Base-by-base conservation (phyloP, 2,888 invertebrate genomes). In the Parthenolecanium corni region DNA sequence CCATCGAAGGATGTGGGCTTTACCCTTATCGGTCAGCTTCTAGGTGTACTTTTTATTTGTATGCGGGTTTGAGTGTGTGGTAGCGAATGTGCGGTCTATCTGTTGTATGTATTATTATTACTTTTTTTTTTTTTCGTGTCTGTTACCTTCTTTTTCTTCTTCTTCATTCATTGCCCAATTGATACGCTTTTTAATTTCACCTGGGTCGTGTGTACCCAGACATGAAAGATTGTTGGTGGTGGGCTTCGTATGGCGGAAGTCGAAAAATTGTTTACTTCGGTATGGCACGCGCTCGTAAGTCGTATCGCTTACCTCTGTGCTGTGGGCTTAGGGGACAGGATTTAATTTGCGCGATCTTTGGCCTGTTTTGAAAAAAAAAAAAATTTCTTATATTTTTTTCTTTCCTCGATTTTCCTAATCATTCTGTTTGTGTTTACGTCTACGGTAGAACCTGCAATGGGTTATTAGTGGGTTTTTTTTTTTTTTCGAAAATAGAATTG, bases 111-210 rank as follows among this genome's bases (percentile, higher is more conserved):
- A 20, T 38, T 12, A 18, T 6, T 25, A 25, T 25, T 24, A 16
- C 12, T 42, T 36, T 52, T 6, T 42, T 36, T 25, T 36, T 25
- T n/a, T 25, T 40, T 38, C 38, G 9, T 52, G 16, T 36, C 4
- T 3, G 6, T 36, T 9, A 9, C 3, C 21, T 9, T 56, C 42
- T 42, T 21, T 16, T 16, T 44, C 20, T 36, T 36, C 49, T 52
- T 36, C n/a, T 31, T 25, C 25, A 52, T 20, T 25, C 52, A 36
- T 58, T 49, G 58, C 49, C 31, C 49, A 36, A 51, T 58, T 38
- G 58, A 58, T 58, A 58, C 58, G 58, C 58, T 58, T 58, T 58
- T 58, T 51, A 58, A 58, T 58, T 58, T 58, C 58, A 58, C 47
- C 58, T 58, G 49, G 49, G 49, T 58, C 57, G 54, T 14, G 54